phyloP scores from a whole-genome alignment of 2,113 vertebrate species.

The Syngnathus floridae region DNA sequence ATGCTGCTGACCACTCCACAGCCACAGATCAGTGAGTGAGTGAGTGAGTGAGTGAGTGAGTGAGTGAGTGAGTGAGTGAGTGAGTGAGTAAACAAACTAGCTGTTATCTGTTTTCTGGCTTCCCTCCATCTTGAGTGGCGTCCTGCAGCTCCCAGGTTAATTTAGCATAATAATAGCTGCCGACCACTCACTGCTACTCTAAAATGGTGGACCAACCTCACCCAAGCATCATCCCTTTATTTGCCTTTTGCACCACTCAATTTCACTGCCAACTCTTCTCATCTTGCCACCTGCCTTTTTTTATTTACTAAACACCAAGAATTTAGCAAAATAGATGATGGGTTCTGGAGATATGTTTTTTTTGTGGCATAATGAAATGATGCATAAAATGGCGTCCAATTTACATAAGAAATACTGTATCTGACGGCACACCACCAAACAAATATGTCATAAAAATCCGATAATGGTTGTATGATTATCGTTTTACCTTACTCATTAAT shows the following conservation, averaged over 20 bases:
- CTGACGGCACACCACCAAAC: too few species aligned
- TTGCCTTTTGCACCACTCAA: slow-evolving; percentile 2
- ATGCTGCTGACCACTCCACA: slow-evolving; percentile 59
- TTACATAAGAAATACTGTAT: too few species aligned
- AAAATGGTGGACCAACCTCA: slow-evolving; percentile 61
- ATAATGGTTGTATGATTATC: too few species aligned
- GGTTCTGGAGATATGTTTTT: too few species aligned
- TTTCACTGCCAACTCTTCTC: too few species aligned
- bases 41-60: slow-evolving; percentile 11
- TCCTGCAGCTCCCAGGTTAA: slow-evolving; percentile 64
- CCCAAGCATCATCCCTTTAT: slow-evolving; percentile 38
- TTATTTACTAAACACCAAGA: too few species aligned
- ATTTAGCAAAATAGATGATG: too few species aligned
- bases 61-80: slow-evolving; percentile 15
- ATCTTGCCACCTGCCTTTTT: too few species aligned
- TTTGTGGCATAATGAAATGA: too few species aligned
- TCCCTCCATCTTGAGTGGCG: slow-evolving; percentile 68
- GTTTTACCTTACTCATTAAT: too few species aligned
- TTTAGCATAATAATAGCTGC: slow-evolving; percentile 71
- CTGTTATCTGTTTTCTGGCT: slow-evolving; percentile 62
- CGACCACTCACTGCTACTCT: slow-evolving; percentile 55
- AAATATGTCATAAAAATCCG: too few species aligned
- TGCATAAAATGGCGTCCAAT: too few species aligned
- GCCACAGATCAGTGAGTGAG: slow-evolving; percentile 47
- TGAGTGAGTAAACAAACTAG: slow-evolving; percentile 59